Evolutionary conservation across 2,888 invertebrate species (phyloP).

Genomic region (Synanthedon formicaeformis): DNA sequence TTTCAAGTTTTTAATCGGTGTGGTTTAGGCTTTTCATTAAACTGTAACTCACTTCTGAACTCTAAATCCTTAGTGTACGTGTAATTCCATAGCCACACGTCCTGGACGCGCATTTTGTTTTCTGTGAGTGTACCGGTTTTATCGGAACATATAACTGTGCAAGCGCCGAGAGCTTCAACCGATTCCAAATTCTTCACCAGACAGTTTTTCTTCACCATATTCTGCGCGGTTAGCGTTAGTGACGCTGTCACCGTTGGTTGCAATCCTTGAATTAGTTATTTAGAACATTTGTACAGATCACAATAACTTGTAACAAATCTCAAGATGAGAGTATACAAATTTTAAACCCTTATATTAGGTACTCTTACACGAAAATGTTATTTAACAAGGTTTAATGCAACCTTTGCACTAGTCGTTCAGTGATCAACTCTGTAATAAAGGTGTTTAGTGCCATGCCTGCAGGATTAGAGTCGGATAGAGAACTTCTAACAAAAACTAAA

Average conservation of each 20-base stretch:
- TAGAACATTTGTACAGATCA: background rate
- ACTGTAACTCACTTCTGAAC: background rate
- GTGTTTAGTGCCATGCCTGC: no score
- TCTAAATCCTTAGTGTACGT: slow-evolving; percentile 48
- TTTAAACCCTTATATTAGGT: no score
- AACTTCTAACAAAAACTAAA: no score
- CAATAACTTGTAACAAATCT: no score
- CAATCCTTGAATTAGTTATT: slow-evolving; percentile 65
- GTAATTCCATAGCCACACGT: slow-evolving; percentile 96
- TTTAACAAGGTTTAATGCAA: no score
- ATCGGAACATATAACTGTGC: slow-evolving; percentile 98
- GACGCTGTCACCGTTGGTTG: slow-evolving; percentile 99
- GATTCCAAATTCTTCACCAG: slow-evolving; percentile 98
- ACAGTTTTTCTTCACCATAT: slow-evolving; percentile 98
- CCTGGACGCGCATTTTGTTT: slow-evolving; percentile 98
- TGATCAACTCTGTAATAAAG: no score
- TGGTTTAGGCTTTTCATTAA: no score
- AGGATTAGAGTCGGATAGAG: no score
- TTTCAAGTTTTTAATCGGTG: no score
- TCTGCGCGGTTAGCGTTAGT: slow-evolving; percentile 95
- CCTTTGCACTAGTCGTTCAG: no score
- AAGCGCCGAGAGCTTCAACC: slow-evolving; percentile 97
- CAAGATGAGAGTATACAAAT: no score
- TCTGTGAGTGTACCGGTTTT: slow-evolving; percentile 98
- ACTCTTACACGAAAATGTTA: no score